phyloP scores from a whole-genome alignment of 1,140 invertebrate genomes.

The Cyphomyrmex costatus region DNA sequence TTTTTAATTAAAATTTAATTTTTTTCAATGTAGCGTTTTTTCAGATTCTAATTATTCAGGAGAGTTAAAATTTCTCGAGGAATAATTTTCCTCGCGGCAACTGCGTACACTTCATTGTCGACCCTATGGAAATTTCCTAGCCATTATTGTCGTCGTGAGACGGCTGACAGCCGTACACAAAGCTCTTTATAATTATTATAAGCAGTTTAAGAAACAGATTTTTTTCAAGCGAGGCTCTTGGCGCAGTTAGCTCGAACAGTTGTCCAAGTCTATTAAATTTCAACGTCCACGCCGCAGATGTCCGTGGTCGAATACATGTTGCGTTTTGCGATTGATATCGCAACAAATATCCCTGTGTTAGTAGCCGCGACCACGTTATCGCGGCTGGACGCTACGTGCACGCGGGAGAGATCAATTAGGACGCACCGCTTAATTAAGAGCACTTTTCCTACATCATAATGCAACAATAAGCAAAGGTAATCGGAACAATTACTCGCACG shows the following conservation, averaged over 20 bases:
- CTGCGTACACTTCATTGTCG: neutral
- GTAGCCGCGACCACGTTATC: neutral
- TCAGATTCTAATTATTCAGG: neutral
- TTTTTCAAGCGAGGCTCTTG: neutral
- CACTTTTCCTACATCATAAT: conserved; percentile 51
- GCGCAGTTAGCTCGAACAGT: neutral
- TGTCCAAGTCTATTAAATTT: neutral
- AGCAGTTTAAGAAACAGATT: neutral
- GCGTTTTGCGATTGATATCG: no score
- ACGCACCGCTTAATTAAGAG: conserved; percentile 51
- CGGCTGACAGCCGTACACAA: neutral
- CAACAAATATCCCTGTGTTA: neutral
- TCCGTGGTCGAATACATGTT: no score
- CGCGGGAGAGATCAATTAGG: conserved; percentile 47
- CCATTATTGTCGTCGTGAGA: neutral
- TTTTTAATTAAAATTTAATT: no score
- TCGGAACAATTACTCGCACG: conserved; percentile 56
- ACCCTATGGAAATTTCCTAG: neutral
- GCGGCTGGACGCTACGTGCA: conserved; percentile 2
- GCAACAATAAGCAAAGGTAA: conserved; percentile 45
- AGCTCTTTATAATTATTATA: neutral
- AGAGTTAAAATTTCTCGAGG: neutral
- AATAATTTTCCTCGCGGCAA: neutral
- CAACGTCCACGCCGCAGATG: neutral
- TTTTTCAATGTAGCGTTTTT: no score